Evolutionary conservation across 2,888 invertebrate species (phyloP).

Genomic region (Dioctria rufipes): DNA sequence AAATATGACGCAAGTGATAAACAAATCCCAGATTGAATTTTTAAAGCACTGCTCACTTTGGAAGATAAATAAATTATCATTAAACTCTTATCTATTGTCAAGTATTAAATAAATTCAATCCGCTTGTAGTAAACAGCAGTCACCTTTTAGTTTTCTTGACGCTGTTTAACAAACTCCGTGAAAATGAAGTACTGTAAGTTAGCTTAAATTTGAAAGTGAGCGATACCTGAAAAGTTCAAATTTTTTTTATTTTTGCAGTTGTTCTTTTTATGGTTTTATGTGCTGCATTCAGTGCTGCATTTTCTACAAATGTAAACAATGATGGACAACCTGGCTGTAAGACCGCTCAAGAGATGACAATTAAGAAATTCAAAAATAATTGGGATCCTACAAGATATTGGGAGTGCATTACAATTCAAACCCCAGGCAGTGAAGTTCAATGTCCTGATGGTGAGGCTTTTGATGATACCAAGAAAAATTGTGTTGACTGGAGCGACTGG

Average conservation of each 20-base stretch:
- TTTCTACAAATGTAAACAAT: not conserved
- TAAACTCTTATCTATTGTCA: no score
- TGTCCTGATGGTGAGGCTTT: constrained; percentile 15
- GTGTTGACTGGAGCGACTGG: constrained; percentile 6
- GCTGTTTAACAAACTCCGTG: no score
- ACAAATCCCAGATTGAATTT: no score
- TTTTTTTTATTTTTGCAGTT: not conserved
- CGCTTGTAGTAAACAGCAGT: no score
- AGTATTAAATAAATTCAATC: no score
- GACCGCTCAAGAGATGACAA: constrained; percentile 6
- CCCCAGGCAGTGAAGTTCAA: not conserved
- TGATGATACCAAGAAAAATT: not conserved
- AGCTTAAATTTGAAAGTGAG: no score
- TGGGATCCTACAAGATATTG: constrained; percentile 36
- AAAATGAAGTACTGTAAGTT: no score
- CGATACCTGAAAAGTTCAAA: no score
- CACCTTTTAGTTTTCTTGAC: no score
- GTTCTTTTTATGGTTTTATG: not conserved
- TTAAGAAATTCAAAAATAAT: constrained; percentile 15
- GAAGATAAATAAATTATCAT: no score
- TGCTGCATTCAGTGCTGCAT: not conserved
- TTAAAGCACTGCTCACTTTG: no score
- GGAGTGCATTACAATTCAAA: not conserved
- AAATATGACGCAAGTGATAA: no score
- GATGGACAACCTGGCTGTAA: constrained; percentile 18